Conservation (phyloP, 2,797 vertebrate genomes). For the Vultur gryphus region DNA sequence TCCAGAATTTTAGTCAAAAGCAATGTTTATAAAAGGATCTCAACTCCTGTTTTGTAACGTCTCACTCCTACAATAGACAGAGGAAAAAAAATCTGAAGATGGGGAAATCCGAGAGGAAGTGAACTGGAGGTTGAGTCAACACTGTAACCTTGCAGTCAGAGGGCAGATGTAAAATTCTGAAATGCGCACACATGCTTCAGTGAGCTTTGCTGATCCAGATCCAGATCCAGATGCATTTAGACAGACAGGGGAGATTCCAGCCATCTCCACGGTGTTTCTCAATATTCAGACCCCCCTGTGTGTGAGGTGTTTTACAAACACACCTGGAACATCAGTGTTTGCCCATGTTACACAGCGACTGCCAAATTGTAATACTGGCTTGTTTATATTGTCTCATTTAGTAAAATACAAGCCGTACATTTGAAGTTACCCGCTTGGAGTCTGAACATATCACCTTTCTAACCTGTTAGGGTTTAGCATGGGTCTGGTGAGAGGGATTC, state of each 20-base stretch:
- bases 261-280: neutral
- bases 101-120: slow-evolving; percentile 32
- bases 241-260: neutral
- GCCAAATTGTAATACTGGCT: neutral
- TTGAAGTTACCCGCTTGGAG: neutral
- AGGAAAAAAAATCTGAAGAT: slow-evolving; percentile 5
- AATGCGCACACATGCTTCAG: neutral
- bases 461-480: neutral
- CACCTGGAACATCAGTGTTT: neutral
- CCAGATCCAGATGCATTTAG: neutral
- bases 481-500: neutral
- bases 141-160: neutral
- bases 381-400: neutral
- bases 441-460: neutral
- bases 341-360: neutral
- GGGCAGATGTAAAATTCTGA: slow-evolving; percentile 7
- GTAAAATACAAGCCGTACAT: neutral
- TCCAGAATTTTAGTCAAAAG: neutral
- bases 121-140: slow-evolving; percentile 10
- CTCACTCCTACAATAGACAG: neutral
- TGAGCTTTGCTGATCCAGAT: neutral
- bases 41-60: neutral
- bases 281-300: neutral
- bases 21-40: neutral
- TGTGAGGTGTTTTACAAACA: neutral